Evolutionary conservation across 2,888 invertebrate species (phyloP), one percentile per base, ranked within the genome.

Genomic region (Sesamia inferens): DNA sequence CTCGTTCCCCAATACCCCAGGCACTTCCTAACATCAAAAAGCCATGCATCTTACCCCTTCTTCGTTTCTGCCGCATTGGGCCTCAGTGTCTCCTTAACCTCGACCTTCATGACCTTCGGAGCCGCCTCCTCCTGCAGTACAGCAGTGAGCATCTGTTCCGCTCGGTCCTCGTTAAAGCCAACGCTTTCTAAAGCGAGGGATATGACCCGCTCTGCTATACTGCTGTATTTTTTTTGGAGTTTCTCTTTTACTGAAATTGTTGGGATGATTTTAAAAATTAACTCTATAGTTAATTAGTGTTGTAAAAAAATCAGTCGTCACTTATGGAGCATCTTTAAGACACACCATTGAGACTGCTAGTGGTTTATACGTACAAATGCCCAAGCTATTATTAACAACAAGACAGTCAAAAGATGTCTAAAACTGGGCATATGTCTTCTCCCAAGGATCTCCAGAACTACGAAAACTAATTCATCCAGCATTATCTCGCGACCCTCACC

Each of bases 161-260:
- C 98, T 71, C 98, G 97, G 70, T 97, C 97, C 91, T 98, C 98
- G 82, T 98, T 98, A 93, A 97, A 99, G 89, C 98, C 97, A 0
- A 98, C 98, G 89, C 98, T 98, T 88, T 99, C 99, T 80, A 99
- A 94, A 0, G 99, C 99, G 92, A 99, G 97, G 2, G 97, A 95
- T 68, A 99, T 97, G 16, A 99, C 97, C 78, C 98, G 97, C 85
- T 98, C 98, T 0, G 98, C 98, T 48, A 98, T 97, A 64, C 97
- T 97, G 68, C 97, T 97, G 92, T 98, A 98, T 89, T 97, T 97
- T 74, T 97, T 96, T 92, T 98, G 97, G 31, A 99, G 96, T 83
- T 97, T 96, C 54, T 92, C 91, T 95, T 97, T 98, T 92, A 98
- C 98, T 98, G 90, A 5, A 90, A 90, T 55, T 5, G 13, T 44